These are phyloP conservation scores for Macropodus opercularis DNA, from an alignment of 2,797 vertebrate species.

Conservation along the genomic window DNA sequence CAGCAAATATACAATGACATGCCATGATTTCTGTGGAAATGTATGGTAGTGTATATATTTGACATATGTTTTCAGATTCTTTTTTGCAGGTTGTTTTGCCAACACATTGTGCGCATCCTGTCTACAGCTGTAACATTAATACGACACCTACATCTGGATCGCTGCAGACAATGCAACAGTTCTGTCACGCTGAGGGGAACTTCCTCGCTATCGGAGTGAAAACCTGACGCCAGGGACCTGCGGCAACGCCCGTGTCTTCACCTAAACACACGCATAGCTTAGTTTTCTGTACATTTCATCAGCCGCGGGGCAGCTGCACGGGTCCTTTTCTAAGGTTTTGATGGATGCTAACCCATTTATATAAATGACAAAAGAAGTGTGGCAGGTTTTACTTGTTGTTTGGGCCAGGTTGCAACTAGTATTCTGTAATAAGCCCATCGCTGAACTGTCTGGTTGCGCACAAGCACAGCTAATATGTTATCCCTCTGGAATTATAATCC, in stretches of 20 bases:
- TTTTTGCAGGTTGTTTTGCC: neutral
- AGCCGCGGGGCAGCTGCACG: conserved; percentile 4
- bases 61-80: neutral
- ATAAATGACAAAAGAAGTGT: conserved; percentile 14
- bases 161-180: neutral
- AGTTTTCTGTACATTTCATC: conserved; percentile 33
- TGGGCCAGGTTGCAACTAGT: conserved; percentile 18
- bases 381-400: conserved; percentile 22
- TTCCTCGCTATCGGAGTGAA: neutral
- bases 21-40: neutral
- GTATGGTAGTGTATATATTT: no score
- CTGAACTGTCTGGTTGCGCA: conserved; percentile 32
- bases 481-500: conserved; percentile 62
- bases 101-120: neutral
- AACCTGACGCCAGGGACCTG: neutral
- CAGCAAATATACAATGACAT: neutral
- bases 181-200: neutral
- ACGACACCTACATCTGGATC: neutral
- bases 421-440: conserved; percentile 25
- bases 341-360: conserved; percentile 37
- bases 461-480: conserved; percentile 51
- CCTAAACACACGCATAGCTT: conserved; percentile 5
- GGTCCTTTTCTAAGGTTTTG: conserved; percentile 33
- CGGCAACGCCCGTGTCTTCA: conserved; percentile 7
- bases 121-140: conserved; percentile 2